Percentiles rank a stretch among this genome's conserved stretches.
phyloP scores from a whole-genome alignment of 2,797 vertebrate genomes.

The Oophaga sylvatica region DNA sequence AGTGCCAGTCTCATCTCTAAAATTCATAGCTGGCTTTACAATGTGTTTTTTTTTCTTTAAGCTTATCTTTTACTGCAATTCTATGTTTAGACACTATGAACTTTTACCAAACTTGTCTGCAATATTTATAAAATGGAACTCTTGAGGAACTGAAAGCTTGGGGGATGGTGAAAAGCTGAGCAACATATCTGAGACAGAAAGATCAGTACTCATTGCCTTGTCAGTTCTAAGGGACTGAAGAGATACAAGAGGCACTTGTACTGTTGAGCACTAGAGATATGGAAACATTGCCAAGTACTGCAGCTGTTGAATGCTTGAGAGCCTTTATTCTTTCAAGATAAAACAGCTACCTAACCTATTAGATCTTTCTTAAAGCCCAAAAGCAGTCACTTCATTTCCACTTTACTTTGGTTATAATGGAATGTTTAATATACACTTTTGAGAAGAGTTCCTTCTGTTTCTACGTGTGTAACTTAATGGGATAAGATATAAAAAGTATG shows the following conservation, averaged over 20 bases:
- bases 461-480: not conserved
- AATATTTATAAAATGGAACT: conserved; percentile 21
- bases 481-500: not conserved
- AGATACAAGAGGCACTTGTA: conserved; percentile 48
- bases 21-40: not conserved
- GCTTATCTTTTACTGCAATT: not conserved
- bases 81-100: conserved; percentile 20
- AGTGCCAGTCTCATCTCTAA: not conserved
- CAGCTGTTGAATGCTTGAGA: conserved; percentile 31
- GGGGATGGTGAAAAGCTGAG: conserved; percentile 27
- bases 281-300: conserved; percentile 47
- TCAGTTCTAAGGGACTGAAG: conserved; percentile 45
- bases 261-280: conserved; percentile 36
- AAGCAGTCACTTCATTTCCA: conserved; percentile 37
- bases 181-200: conserved; percentile 40
- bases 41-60: not conserved
- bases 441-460: not conserved
- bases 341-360: conserved; percentile 42
- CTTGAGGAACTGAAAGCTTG: conserved; percentile 26
- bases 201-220: conserved; percentile 47
- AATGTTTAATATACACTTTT: conserved; percentile 15
- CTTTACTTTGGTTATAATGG: conserved; percentile 25
- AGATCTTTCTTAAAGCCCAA: conserved; percentile 28
- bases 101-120: conserved; percentile 28
- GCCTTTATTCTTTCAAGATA: conserved; percentile 44